Base-by-base conservation (phyloP, 2,888 invertebrate genomes). In the Andrena fulva region DNA sequence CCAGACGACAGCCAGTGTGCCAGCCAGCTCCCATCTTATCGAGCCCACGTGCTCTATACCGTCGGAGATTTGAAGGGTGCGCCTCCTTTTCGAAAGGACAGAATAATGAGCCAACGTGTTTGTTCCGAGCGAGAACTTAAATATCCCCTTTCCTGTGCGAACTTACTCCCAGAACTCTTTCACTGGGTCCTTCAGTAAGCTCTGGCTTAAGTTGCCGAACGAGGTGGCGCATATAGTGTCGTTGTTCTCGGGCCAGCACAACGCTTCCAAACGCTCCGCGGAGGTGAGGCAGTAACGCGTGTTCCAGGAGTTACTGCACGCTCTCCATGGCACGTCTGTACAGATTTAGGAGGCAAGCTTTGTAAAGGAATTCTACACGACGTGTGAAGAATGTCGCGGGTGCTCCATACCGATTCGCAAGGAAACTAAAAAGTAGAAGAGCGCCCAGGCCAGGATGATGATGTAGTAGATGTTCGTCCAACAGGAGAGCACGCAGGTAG, bases 381-480 rank as follows among this genome's bases (percentile, higher is more conserved):
- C 63, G 24, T n/a, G 31, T 24, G 42, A 16, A 42, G 50, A 52
- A 29, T 42, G 7, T 52, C 16, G 27, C 24, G 5, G 6, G 5
- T 24, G 0, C 33, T 16, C 64, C 84, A n/a, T 95, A 97, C 97
- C 97, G 91, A 97, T 94, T 94, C 97, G 94, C 94, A 98, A 96
- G 3, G 98, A 98, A 96, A 97, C 97, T 94, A 98, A 97, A 94
- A 99, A 98, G 94, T 99, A 99, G 95, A 98, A 99, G 88, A 99
- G 96, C 2, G 99, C 99, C 99, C 99, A 99, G 0, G 99, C 98
- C 87, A 99, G 95, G 88, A 99, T 98, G 24, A 99, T 99, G 90
- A 99, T 99, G 95, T 99, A 99, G 95, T 99, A 99, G 70, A 99
- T 97, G 94, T 99, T 99, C 96, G 99, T 97, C 99, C 99, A 99